These are phyloP conservation scores for Myioborus melanocephalus DNA, from an alignment of 2,797 vertebrate species.

Conservation along the genomic window DNA sequence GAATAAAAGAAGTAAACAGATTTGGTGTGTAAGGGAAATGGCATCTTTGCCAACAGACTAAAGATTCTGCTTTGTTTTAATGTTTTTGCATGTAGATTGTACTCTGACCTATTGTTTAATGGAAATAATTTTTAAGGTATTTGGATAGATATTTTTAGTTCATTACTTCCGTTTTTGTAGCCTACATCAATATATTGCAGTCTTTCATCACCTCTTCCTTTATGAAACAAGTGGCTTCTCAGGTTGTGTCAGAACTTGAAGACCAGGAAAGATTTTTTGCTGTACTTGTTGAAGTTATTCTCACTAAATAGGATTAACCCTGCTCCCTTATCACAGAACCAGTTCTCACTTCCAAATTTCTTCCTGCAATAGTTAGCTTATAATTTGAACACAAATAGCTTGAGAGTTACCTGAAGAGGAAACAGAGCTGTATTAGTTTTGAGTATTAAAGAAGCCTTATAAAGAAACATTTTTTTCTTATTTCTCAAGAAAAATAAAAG, in stretches of 20 bases:
- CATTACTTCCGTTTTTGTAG: neutral
- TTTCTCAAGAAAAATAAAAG: neutral
- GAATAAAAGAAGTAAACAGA: neutral
- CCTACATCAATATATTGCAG: neutral
- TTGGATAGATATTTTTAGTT: neutral
- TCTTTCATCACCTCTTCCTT: neutral
- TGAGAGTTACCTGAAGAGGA: neutral
- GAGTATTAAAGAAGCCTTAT: neutral
- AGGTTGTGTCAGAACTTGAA: neutral
- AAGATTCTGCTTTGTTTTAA: neutral
- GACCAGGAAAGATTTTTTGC: neutral
- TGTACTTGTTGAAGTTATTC: neutral
- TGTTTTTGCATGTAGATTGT: neutral
- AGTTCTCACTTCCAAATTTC: neutral
- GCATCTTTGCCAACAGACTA: neutral
- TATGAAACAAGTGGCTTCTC: neutral
- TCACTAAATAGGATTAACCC: neutral
- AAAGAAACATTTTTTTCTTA: neutral
- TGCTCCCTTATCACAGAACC: neutral
- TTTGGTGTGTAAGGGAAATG: neutral
- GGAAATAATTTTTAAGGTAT: neutral
- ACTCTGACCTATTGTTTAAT: neutral
- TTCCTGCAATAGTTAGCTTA: neutral
- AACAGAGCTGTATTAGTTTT: neutral
- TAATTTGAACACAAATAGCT: neutral